Percentiles rank a stretch among this genome's conserved stretches.
Evolutionary conservation across 2,888 invertebrate species (phyloP).

Genomic region (Agrotis exclamationis): DNA sequence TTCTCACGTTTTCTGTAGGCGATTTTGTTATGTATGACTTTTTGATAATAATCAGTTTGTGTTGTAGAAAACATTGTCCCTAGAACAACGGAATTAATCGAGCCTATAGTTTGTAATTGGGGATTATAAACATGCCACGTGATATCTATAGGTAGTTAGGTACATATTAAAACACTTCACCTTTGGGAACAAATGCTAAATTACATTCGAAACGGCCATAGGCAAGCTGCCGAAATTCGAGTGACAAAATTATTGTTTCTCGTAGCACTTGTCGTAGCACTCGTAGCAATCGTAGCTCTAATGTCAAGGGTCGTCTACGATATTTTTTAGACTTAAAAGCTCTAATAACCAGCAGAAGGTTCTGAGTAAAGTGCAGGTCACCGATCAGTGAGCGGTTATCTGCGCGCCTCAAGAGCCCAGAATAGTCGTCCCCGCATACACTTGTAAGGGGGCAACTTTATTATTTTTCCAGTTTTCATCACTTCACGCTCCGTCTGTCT

Average conservation of each 20-base stretch:
- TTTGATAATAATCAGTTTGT: not conserved
- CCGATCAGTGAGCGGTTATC: constrained; percentile 46
- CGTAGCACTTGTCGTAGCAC: constrained; percentile 26
- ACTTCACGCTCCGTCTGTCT: constrained; percentile 89
- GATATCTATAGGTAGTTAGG: too few species aligned
- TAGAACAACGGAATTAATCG: not conserved
- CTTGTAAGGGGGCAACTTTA: constrained; percentile 79
- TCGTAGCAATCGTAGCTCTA: constrained; percentile 24
- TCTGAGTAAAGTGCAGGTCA: constrained; percentile 51
- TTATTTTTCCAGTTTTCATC: constrained; percentile 90
- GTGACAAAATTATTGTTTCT: not conserved
- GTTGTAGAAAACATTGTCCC: too few species aligned
- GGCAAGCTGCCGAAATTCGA: not conserved
- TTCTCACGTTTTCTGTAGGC: not conserved
- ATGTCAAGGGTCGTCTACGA: constrained; percentile 6
- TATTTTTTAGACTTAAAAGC: constrained; percentile 38
- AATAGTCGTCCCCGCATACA: constrained; percentile 82
- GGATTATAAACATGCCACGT: too few species aligned
- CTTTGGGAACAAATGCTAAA: not conserved
- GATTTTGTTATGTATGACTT: not conserved
- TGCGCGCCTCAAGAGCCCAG: constrained; percentile 78
- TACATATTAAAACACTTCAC: not conserved
- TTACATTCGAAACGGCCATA: not conserved
- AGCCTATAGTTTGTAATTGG: not conserved
- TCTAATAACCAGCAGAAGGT: constrained; percentile 41